Conservation (phyloP, 2,113 vertebrate species). For the Cochlearius cochlearius region DNA sequence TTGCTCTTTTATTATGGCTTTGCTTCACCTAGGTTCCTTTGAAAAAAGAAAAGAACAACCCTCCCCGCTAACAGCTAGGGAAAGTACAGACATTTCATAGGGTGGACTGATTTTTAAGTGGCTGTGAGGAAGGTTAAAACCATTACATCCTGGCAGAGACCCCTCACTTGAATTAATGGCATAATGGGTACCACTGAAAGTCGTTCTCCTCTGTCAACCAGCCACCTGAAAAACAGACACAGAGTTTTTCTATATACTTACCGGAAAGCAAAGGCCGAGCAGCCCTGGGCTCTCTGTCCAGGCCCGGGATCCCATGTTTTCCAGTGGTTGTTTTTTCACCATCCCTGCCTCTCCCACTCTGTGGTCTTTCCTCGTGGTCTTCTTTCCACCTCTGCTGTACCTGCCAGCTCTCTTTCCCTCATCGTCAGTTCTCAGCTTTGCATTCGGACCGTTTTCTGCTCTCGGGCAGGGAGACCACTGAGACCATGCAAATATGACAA, state of each 20-base stretch:
- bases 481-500: background rate
- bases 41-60: background rate
- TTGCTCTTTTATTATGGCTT: background rate
- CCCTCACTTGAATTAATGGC: background rate
- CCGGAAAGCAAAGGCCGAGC: background rate
- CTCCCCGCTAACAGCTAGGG: background rate
- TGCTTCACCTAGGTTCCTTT: background rate
- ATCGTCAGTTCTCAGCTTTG: background rate
- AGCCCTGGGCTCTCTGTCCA: background rate
- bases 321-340: background rate
- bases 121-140: background rate
- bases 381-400: background rate
- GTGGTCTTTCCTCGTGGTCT: background rate
- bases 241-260: background rate
- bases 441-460: rapidly evolving
- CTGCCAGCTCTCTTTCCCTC: background rate
- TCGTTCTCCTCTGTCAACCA: background rate
- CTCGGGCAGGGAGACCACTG: rapidly evolving
- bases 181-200: background rate
- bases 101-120: background rate
- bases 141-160: background rate
- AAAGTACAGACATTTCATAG: background rate
- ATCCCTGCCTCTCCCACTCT: background rate
- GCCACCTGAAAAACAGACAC: background rate
- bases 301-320: background rate